A percentile compares a stretch with the other conserved stretches of the same genome.
phyloP scores from a whole-genome alignment of 23 tunicate genomes.

The Aplidium turbinatum region DNA sequence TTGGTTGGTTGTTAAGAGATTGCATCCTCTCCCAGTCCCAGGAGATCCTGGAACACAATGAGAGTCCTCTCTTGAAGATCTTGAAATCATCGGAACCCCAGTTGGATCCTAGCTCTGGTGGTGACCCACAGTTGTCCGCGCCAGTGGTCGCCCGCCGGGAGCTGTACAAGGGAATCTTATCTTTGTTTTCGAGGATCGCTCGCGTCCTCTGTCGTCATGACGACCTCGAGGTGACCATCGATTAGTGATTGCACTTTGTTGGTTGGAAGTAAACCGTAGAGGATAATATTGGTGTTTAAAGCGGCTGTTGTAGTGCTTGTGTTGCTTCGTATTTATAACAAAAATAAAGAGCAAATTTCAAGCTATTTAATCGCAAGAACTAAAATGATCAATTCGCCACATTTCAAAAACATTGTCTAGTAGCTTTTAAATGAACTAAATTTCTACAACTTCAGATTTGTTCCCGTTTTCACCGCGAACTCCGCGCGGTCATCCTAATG shows the following conservation, averaged over 20 bases:
- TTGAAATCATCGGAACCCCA: conserved; percentile 67
- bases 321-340: too few relatives aligned
- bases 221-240: conserved; percentile 1
- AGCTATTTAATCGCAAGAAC: too few relatives aligned
- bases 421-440: too few relatives aligned
- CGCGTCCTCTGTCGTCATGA: conserved; percentile 4
- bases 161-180: conserved; percentile 62
- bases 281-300: too few relatives aligned
- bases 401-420: too few relatives aligned
- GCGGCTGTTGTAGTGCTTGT: too few relatives aligned
- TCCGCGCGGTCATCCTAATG: conserved; percentile 59
- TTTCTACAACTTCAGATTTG: too few relatives aligned
- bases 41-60: conserved; percentile 32
- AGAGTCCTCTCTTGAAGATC: conserved; percentile 51
- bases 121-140: conserved; percentile 10
- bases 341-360: too few relatives aligned
- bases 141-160: conserved; percentile 58
- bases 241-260: too few relatives aligned
- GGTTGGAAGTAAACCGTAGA: too few relatives aligned
- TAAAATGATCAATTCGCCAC: too few relatives aligned
- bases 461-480: conserved; percentile 74
- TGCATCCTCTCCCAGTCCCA: conserved; percentile 20
- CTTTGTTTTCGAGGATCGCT: conserved; percentile 54
- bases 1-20: conserved; percentile 35
- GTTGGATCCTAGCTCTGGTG: conserved; percentile 33